phyloP scores from a whole-genome alignment of 2,797 vertebrate species.

The Pelodytes ibericus region DNA sequence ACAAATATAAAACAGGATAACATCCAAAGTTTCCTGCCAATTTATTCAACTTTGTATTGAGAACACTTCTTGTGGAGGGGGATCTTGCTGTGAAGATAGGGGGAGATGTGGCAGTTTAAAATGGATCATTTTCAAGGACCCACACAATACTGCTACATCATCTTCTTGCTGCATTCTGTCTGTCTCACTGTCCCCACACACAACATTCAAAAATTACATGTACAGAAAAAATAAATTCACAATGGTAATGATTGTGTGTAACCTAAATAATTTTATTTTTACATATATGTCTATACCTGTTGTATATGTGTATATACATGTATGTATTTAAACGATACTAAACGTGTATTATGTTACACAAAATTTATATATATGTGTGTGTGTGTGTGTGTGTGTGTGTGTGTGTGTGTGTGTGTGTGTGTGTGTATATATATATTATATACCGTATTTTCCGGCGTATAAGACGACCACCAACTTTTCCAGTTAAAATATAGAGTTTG shows the following conservation, averaged over 20 bases:
- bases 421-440: background rate
- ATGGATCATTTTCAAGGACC: background rate
- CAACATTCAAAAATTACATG: background rate
- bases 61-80: background rate
- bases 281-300: background rate
- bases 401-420: background rate
- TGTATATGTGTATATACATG: background rate
- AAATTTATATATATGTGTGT: too few relatives aligned
- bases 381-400: background rate
- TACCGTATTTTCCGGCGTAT: too few relatives aligned
- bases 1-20: too few relatives aligned
- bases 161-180: slow-evolving; percentile 6
- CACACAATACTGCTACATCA: slow-evolving; percentile 1
- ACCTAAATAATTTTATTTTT: slow-evolving; percentile 17
- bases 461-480: too few relatives aligned
- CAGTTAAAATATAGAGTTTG: too few relatives aligned
- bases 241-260: slow-evolving; percentile 17
- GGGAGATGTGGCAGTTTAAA: background rate
- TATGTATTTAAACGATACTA: slow-evolving; percentile 5
- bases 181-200: slow-evolving; percentile 13
- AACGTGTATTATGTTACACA: background rate
- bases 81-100: slow-evolving; percentile 1
- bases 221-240: background rate
- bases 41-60: background rate
- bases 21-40: background rate